phyloP scores from a whole-genome alignment of 1,140 invertebrate genomes.

The Sinonovacula constricta region DNA sequence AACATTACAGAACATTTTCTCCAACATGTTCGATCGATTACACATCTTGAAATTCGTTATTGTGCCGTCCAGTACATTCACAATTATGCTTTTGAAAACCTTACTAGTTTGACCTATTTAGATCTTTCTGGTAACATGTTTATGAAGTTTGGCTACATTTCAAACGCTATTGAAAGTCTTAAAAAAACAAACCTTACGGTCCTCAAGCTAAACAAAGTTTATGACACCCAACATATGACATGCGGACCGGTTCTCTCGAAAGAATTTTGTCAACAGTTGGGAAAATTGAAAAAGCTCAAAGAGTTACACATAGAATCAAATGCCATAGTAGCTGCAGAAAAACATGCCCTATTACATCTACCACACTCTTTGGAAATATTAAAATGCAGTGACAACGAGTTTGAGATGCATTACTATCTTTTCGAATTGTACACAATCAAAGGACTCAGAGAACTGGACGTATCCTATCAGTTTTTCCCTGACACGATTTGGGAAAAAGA shows the following conservation, averaged over 20 bases:
- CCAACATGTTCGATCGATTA: constrained; percentile 9
- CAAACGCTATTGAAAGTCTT: background rate
- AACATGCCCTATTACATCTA: background rate
- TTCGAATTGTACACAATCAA: background rate
- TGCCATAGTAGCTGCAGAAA: background rate
- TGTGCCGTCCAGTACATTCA: constrained; percentile 13
- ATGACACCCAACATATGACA: background rate
- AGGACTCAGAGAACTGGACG: background rate
- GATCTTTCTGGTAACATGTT: constrained; percentile 21
- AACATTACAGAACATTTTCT: background rate
- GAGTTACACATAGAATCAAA: constrained; percentile 24
- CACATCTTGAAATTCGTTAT: constrained; percentile 4
- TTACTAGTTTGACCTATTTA: constrained; percentile 16
- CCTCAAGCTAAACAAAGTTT: constrained; percentile 17
- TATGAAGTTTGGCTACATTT: background rate
- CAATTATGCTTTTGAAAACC: background rate
- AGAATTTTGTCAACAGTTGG: background rate
- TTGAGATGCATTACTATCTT: background rate
- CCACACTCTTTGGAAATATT: background rate
- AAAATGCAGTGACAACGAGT: background rate
- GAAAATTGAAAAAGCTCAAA: background rate
- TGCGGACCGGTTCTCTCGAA: background rate
- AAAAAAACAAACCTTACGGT: background rate
- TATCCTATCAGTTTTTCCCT: background rate
- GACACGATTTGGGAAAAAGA: background rate